Conservation (phyloP, 2,888 invertebrate species). For the Aphidoletes aphidimyza region DNA sequence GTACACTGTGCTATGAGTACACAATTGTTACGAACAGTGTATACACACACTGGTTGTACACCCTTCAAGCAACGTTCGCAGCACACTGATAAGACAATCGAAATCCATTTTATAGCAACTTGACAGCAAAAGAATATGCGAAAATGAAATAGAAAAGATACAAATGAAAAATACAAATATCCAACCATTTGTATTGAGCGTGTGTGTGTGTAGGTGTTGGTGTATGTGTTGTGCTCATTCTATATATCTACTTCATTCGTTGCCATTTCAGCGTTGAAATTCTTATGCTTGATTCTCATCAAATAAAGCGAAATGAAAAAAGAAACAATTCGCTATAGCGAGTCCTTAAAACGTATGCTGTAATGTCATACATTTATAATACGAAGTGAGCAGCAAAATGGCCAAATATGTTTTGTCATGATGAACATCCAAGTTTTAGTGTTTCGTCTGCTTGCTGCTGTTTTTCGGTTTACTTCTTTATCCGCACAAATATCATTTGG, state of each 20-base stretch:
- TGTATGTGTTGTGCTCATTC: too few species aligned
- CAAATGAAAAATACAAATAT: not conserved
- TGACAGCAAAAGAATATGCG: not conserved
- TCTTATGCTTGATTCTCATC: not conserved
- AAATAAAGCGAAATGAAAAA: too few species aligned
- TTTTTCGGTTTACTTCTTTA: not conserved
- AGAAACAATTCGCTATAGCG: too few species aligned
- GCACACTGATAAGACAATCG: constrained; percentile 34
- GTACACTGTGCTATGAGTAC: not conserved
- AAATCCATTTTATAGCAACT: not conserved
- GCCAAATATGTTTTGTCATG: constrained; percentile 2
- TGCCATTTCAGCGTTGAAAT: too few species aligned
- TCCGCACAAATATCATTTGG: constrained; percentile 37
- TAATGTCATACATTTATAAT: not conserved
- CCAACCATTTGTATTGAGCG: too few species aligned
- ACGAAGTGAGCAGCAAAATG: not conserved
- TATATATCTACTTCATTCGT: too few species aligned
- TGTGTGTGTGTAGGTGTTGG: too few species aligned
- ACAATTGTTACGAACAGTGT: too few species aligned
- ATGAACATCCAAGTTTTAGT: constrained; percentile 18
- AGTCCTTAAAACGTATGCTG: constrained; percentile 6
- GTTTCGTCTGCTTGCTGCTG: not conserved
- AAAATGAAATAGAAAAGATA: not conserved
- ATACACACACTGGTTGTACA: too few species aligned
- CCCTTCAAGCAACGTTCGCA: not conserved